Conservation (phyloP, 2,113 vertebrate genomes). For the Chaenogobius annularis region DNA sequence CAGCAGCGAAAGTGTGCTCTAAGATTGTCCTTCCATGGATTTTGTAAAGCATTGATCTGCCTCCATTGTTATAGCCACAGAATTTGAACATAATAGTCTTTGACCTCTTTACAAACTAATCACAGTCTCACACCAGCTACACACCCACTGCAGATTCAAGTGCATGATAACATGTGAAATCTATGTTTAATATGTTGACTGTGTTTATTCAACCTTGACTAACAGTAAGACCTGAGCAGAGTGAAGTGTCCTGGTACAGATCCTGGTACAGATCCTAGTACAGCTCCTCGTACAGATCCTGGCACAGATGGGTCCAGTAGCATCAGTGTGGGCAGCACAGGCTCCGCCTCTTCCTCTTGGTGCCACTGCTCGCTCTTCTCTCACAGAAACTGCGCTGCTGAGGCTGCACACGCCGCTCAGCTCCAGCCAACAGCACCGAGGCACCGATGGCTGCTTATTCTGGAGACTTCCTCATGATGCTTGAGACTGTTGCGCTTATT, state of each 20-base stretch:
- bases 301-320: too few relatives aligned
- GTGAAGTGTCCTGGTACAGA: too few relatives aligned
- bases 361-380: slow-evolving; percentile 48
- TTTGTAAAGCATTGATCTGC: not conserved
- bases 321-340: not conserved
- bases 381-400: slow-evolving; percentile 35
- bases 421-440: slow-evolving; percentile 18
- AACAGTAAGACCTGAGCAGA: not conserved
- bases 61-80: not conserved
- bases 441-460: slow-evolving; percentile 43
- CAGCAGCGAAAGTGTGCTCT: not conserved
- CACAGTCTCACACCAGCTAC: too few relatives aligned
- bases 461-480: slow-evolving; percentile 38
- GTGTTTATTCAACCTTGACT: not conserved
- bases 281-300: too few relatives aligned
- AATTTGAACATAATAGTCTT: not conserved
- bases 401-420: slow-evolving; percentile 20
- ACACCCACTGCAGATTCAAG: too few relatives aligned
- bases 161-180: too few relatives aligned
- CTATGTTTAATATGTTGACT: too few relatives aligned
- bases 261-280: too few relatives aligned
- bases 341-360: slow-evolving; percentile 31
- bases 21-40: not conserved
- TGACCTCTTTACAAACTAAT: not conserved
- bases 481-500: slow-evolving; percentile 14